phyloP scores from a whole-genome alignment of 2,888 invertebrate species.

The Caprella mutica region DNA sequence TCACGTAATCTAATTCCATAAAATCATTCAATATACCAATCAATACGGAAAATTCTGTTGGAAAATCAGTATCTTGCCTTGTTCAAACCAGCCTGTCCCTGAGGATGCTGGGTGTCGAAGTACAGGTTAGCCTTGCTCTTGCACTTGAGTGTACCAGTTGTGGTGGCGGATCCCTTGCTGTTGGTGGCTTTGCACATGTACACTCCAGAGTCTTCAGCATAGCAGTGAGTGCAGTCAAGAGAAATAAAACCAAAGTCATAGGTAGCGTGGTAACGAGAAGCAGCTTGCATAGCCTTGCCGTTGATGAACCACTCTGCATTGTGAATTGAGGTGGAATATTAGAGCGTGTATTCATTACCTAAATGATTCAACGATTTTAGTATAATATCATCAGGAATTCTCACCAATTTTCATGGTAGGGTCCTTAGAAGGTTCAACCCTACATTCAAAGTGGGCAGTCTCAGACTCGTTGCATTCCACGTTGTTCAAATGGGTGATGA shows the following conservation, averaged over 20 bases:
- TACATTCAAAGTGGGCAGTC: conserved; percentile 78
- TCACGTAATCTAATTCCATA: too few species aligned
- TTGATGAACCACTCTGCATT: conserved; percentile 80
- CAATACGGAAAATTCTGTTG: too few species aligned
- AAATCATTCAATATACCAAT: too few species aligned
- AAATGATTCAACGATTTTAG: background rate
- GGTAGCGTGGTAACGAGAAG: conserved; percentile 78
- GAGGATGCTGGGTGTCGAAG: conserved; percentile 86
- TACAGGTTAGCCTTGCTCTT: conserved; percentile 52
- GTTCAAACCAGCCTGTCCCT: conserved; percentile 78
- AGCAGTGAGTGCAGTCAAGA: conserved; percentile 72
- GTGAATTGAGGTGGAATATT: background rate
- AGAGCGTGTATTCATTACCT: background rate
- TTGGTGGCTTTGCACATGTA: conserved; percentile 84
- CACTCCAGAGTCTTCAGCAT: conserved; percentile 84
- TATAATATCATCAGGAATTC: conserved; percentile 8
- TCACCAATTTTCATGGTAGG: conserved; percentile 65
- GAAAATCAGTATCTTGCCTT: conserved; percentile 49
- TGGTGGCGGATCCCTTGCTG: conserved; percentile 75
- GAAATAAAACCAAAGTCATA: conserved; percentile 95
- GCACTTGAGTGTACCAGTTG: conserved; percentile 76
- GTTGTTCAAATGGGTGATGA: conserved; percentile 81
- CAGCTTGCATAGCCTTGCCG: conserved; percentile 73
- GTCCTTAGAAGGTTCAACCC: conserved; percentile 81
- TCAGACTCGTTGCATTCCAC: conserved; percentile 78